Percentiles rank a stretch among this genome's conserved stretches.
Conservation (phyloP, 64 coral and sea anemone species). For the Stylophora pistillata region DNA sequence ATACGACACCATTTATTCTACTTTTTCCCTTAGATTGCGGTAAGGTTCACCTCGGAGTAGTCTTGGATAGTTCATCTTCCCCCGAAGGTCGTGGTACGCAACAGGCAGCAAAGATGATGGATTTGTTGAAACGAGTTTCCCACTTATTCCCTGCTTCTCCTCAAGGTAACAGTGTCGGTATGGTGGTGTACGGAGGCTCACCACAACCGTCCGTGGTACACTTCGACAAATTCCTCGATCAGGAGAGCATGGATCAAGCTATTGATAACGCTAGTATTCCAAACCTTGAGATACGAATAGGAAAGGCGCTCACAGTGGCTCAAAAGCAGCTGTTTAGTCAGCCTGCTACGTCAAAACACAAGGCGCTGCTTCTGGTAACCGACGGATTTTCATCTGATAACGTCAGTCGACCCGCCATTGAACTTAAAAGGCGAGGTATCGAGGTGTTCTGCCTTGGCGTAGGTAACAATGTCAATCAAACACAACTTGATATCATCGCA, state of each 20-base stretch:
- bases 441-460: slow-evolving; percentile 63
- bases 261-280: slow-evolving; percentile 69
- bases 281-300: slow-evolving; percentile 55
- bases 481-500: slow-evolving; percentile 56
- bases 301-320: slow-evolving; percentile 44
- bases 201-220: slow-evolving; percentile 58
- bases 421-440: slow-evolving; percentile 51
- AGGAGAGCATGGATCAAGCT: slow-evolving; percentile 60
- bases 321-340: slow-evolving; percentile 51
- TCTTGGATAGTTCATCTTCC: slow-evolving; percentile 48
- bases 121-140: slow-evolving; percentile 47
- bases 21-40: slow-evolving; percentile 20
- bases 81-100: neutral
- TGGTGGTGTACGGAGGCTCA: slow-evolving; percentile 70
- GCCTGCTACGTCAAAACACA: slow-evolving; percentile 45
- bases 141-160: slow-evolving; percentile 57
- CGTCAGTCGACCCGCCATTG: slow-evolving; percentile 41
- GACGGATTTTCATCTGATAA: slow-evolving; percentile 60
- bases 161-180: slow-evolving; percentile 57
- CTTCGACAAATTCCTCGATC: slow-evolving; percentile 61
- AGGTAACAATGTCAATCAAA: slow-evolving; percentile 21
- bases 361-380: slow-evolving; percentile 51
- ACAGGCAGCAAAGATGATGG: slow-evolving; percentile 44
- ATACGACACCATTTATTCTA: no score
- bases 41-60: slow-evolving; percentile 57